A percentile compares a stretch with the other conserved stretches of the same genome.
Conservation (phyloP, 2,888 invertebrate genomes). For the Villa cingulata region DNA sequence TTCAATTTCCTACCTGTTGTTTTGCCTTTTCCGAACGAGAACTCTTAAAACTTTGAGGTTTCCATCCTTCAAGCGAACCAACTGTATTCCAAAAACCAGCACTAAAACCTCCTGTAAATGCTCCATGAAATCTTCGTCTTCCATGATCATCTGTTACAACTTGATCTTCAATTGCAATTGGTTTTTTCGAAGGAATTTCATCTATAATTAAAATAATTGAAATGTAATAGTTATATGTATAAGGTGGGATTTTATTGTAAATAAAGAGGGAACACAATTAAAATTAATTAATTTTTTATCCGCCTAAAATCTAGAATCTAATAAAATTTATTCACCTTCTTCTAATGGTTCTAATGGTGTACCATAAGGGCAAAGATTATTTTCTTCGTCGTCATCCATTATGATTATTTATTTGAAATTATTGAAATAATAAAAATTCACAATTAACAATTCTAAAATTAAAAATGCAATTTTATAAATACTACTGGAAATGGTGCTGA, state of each 20-base stretch:
- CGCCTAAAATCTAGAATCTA: not conserved
- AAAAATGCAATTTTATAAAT: too few species aligned
- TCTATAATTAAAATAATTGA: conserved; percentile 44
- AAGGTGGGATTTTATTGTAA: not conserved
- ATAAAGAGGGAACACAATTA: not conserved
- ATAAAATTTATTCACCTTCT: conserved; percentile 48
- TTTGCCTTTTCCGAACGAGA: conserved; percentile 57
- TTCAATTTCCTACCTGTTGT: not conserved
- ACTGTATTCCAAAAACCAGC: conserved; percentile 97
- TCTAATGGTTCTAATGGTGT: conserved; percentile 68
- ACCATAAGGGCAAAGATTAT: conserved; percentile 57
- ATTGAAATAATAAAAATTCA: too few species aligned
- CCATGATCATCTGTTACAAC: conserved; percentile 82
- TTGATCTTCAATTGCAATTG: conserved; percentile 70
- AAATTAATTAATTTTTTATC: not conserved
- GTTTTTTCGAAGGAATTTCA: conserved; percentile 64
- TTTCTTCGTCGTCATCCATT: conserved; percentile 42
- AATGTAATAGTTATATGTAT: not conserved
- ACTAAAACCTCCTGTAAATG: conserved; percentile 95
- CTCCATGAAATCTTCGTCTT: conserved; percentile 88
- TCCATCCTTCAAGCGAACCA: conserved; percentile 91
- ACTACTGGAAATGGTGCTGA: too few species aligned
- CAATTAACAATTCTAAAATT: too few species aligned
- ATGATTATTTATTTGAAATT: too few species aligned
- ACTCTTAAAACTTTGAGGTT: conserved; percentile 80